These are phyloP conservation scores for Bombus ignitus DNA, from an alignment of 1,140 invertebrate genomes.

Conservation along the genomic window DNA sequence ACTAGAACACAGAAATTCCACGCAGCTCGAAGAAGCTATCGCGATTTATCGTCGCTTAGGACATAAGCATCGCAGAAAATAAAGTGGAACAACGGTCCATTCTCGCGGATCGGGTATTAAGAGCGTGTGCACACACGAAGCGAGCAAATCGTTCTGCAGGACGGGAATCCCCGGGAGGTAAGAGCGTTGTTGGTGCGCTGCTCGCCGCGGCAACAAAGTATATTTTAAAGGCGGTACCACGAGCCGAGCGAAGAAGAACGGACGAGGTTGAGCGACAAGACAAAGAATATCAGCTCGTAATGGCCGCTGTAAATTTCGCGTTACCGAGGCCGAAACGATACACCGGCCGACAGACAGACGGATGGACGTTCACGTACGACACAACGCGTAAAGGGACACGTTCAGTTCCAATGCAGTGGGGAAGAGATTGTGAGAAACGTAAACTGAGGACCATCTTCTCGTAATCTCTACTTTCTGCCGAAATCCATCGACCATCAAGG, in stretches of 20 bases:
- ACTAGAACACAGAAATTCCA: no score
- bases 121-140: background rate
- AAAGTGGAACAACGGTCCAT: background rate
- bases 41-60: background rate
- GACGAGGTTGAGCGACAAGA: conserved; percentile 73
- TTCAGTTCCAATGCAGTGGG: no score
- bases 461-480: background rate
- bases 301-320: conserved; percentile 76
- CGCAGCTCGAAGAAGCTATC: background rate
- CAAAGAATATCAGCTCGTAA: conserved; percentile 79
- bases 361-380: conserved; percentile 37
- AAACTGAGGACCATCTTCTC: background rate
- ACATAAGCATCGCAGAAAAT: background rate
- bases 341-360: conserved; percentile 20
- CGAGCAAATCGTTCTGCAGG: conserved; percentile 36
- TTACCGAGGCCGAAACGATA: conserved; percentile 62
- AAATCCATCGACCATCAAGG: background rate
- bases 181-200: background rate
- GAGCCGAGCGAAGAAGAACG: conserved; percentile 3
- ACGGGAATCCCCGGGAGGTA: conserved; percentile 23
- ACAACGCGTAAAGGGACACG: conserved; percentile 7
- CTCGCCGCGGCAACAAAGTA: conserved; percentile 43
- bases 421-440: background rate
- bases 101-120: conserved; percentile 9
- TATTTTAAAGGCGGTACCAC: conserved; percentile 24